Percentiles rank a stretch among this genome's conserved stretches.
Evolutionary conservation across 1,140 invertebrate genomes (phyloP).

Genomic region (Phortica variegata): DNA sequence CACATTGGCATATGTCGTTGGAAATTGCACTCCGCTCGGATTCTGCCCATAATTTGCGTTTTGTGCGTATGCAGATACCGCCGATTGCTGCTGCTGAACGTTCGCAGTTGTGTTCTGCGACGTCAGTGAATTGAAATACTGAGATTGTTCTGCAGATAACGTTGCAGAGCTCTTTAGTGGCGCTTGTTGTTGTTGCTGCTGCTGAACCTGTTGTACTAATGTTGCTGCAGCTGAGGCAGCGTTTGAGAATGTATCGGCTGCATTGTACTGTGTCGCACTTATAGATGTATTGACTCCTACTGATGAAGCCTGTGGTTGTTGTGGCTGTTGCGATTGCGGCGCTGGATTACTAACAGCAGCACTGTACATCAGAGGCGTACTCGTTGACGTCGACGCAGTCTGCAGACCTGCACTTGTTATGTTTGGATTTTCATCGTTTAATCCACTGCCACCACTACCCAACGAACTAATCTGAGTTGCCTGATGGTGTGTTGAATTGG

Average conservation of each 20-base stretch:
- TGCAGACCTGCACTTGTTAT: too few species aligned
- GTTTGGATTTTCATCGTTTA: too few species aligned
- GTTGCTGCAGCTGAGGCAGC: slow-evolving; percentile 48
- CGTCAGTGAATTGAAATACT: slow-evolving; percentile 57
- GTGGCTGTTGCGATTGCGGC: slow-evolving; percentile 34
- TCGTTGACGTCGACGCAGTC: slow-evolving; percentile 24
- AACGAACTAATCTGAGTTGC: slow-evolving; percentile 42
- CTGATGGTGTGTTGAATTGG: slow-evolving; percentile 21
- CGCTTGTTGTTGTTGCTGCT: slow-evolving; percentile 28
- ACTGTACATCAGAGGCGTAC: slow-evolving; percentile 48
- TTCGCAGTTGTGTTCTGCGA: slow-evolving; percentile 38
- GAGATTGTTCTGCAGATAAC: slow-evolving; percentile 56
- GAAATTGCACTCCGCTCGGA: slow-evolving; percentile 23
- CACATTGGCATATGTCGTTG: slow-evolving; percentile 45
- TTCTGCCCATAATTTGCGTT: slow-evolving; percentile 22
- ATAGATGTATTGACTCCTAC: slow-evolving; percentile 20
- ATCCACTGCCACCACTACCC: slow-evolving; percentile 11
- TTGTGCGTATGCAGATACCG: slow-evolving; percentile 13
- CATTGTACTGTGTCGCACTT: slow-evolving; percentile 23
- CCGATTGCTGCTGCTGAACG: slow-evolving; percentile 22
- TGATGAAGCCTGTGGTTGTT: slow-evolving; percentile 17
- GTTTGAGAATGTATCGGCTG: slow-evolving; percentile 47
- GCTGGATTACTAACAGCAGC: slow-evolving; percentile 49
- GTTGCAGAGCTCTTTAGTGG: slow-evolving; percentile 48
- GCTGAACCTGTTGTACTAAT: slow-evolving; percentile 45